A percentile compares a stretch with the other conserved stretches of the same genome.
phyloP scores from a whole-genome alignment of 2,797 vertebrate genomes.

The Rhinichthys osculus region DNA sequence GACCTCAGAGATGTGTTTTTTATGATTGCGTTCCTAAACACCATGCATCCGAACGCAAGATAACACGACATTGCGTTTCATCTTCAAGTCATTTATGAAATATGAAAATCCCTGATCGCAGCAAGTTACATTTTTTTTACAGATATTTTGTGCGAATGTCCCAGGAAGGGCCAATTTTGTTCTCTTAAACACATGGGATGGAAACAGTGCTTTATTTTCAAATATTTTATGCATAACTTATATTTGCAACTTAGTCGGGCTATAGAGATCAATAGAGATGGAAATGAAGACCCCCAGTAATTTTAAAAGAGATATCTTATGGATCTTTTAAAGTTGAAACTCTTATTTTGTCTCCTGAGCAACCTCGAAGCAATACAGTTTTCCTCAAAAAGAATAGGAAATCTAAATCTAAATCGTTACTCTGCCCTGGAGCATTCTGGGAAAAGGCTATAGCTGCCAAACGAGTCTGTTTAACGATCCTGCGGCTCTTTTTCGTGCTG shows the following conservation, averaged over 20 bases:
- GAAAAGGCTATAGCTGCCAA: not conserved
- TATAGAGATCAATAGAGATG: not conserved
- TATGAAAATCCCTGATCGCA: not conserved
- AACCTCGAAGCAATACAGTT: slow-evolving; percentile 14
- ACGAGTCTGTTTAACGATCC: slow-evolving; percentile 28
- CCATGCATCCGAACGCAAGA: not conserved
- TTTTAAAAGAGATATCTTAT: not conserved
- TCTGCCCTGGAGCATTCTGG: slow-evolving; percentile 11
- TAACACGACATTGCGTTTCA: not conserved
- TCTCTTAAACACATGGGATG: not conserved
- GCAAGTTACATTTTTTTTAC: not conserved
- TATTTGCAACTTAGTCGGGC: not conserved
- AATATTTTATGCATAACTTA: not conserved
- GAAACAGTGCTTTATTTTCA: not conserved
- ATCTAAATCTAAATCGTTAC: slow-evolving; percentile 1
- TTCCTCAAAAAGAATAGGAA: not conserved
- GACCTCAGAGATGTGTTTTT: not conserved
- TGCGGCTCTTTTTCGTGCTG: slow-evolving; percentile 11
- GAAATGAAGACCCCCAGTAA: not conserved
- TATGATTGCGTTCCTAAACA: not conserved
- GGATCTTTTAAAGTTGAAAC: not conserved
- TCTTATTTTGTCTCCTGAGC: not conserved
- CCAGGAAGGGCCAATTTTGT: not conserved
- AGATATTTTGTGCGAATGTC: not conserved
- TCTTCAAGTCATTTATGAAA: not conserved